Base-by-base conservation (phyloP, 53 echinoderm and acorn worm genomes). In the Temnopleurus reevesii region DNA sequence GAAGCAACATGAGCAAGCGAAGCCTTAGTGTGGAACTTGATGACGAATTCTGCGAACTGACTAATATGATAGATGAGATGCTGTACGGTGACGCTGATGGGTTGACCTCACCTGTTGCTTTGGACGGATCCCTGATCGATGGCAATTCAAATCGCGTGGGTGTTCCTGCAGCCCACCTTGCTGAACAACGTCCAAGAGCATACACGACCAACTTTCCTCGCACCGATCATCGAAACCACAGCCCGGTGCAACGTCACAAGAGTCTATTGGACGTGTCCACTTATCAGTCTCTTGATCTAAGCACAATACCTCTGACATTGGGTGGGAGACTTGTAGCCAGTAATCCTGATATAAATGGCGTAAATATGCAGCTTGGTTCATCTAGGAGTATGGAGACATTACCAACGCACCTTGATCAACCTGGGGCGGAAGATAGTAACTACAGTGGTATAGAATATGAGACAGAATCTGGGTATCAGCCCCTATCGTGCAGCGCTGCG, bases 41-140 rank as follows among this genome's bases (percentile, higher is more conserved):
- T 13, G 36, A 15, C 21, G 83, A 83, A 26, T 83, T 83, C 31
- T 83, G 55, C 9, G 55, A 83, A 55, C 83, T 83, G 33, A 83
- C 83, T 5, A 35, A 38, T 12, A 54, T 83, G 55, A 83, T 83
- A 19, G 83, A 83, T 19, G 57, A 83, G 17, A 83, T 83, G 83
- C 53, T 83, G 36, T 18, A 60, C 7, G 53, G 30, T 4, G 53
- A 49, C 7, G 17, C 18, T 44, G 2, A 24, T 29, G 76, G 43
- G 8, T 9, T 5, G n/a, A 3, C 4, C 3, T 28, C 3, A 34
- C 51, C 79, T 0, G 49, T 47, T 0, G 28, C 47, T 28, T 10
- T 26, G 19, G 13, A 51, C 19, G 4, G 26, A 1, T 79, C 79
- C 8, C 28, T 28, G 29, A 27, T 12, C 29, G 28, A 3, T 1